These are phyloP conservation scores for Phortica magna DNA, from an alignment of 2,888 invertebrate species.

Conservation along the genomic window DNA sequence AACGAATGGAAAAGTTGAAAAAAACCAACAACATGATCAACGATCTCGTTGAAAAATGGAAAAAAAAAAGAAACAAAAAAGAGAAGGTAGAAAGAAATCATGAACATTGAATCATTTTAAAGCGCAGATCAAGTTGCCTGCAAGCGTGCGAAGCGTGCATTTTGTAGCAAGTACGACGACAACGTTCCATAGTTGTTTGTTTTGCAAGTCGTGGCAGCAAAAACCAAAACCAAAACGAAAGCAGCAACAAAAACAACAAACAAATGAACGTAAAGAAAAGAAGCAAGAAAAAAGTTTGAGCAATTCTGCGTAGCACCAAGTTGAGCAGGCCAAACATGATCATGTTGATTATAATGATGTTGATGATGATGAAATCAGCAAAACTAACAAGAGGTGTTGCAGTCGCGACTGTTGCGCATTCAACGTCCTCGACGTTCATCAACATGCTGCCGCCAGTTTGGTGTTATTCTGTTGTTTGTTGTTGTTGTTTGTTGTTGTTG, in stretches of 20 bases:
- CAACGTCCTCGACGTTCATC: neutral
- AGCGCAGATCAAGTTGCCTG: constrained; percentile 19
- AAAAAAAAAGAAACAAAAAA: neutral
- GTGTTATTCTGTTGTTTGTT: constrained; percentile 45
- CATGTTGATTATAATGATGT: neutral
- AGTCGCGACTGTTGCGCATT: constrained; percentile 28
- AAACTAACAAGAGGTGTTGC: constrained; percentile 75
- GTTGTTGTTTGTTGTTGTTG: constrained; percentile 66
- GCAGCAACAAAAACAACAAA: neutral
- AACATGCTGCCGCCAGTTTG: neutral
- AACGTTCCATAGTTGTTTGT: constrained; percentile 3
- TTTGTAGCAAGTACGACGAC: neutral
- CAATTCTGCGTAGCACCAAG: neutral
- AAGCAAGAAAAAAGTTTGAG: neutral
- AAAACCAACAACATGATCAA: constrained; percentile 17
- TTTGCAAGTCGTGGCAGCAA: neutral
- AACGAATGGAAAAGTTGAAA: constrained; percentile 14
- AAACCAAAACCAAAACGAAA: neutral
- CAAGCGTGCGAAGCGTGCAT: neutral
- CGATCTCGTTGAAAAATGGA: neutral
- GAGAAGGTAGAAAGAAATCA: neutral
- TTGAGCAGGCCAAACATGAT: no score
- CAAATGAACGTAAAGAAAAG: neutral
- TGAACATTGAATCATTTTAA: constrained; percentile 14
- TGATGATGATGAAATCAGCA: constrained; percentile 67